These are phyloP conservation scores for Salticus scenicus DNA, from an alignment of 2,888 invertebrate species.

Conservation along the genomic window DNA sequence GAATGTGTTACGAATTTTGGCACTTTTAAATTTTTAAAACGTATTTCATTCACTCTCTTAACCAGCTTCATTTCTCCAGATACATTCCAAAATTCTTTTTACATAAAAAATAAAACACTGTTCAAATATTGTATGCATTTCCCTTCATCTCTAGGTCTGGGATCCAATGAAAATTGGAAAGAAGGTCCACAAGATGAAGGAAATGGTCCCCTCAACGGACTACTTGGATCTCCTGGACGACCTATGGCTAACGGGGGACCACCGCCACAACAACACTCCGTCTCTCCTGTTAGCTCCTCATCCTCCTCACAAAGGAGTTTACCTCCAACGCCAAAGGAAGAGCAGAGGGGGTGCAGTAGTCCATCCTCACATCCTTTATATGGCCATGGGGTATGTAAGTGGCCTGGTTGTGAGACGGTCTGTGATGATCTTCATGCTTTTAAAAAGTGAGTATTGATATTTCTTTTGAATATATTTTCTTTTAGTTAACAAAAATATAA, in stretches of 20 bases:
- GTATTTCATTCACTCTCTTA: too few relatives aligned
- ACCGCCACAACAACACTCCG: constrained; percentile 53
- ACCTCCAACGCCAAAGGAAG: constrained; percentile 74
- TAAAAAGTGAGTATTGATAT: constrained; percentile 79
- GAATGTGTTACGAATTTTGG: too few relatives aligned
- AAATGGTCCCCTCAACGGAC: constrained; percentile 42
- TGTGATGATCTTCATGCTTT: constrained; percentile 94
- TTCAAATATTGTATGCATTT: neutral
- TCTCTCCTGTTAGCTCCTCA: constrained; percentile 49
- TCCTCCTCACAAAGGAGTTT: constrained; percentile 57
- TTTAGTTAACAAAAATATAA: too few relatives aligned
- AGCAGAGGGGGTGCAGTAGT: constrained; percentile 37
- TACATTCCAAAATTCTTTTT: too few relatives aligned
- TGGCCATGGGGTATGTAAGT: constrained; percentile 96
- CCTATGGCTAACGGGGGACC: constrained; percentile 45
- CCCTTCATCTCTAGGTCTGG: constrained; percentile 37
- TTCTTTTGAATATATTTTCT: too few relatives aligned
- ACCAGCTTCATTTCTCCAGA: too few relatives aligned
- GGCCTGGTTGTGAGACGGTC: constrained; percentile 97
- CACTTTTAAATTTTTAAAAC: too few relatives aligned
- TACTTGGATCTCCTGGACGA: constrained; percentile 42
- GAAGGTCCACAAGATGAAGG: constrained; percentile 48
- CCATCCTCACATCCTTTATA: constrained; percentile 80
- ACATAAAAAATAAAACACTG: too few relatives aligned
- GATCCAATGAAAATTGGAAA: constrained; percentile 66